Evolutionary conservation across 2,797 vertebrate genomes (phyloP).

Genomic region (Choloepus didactylus): DNA sequence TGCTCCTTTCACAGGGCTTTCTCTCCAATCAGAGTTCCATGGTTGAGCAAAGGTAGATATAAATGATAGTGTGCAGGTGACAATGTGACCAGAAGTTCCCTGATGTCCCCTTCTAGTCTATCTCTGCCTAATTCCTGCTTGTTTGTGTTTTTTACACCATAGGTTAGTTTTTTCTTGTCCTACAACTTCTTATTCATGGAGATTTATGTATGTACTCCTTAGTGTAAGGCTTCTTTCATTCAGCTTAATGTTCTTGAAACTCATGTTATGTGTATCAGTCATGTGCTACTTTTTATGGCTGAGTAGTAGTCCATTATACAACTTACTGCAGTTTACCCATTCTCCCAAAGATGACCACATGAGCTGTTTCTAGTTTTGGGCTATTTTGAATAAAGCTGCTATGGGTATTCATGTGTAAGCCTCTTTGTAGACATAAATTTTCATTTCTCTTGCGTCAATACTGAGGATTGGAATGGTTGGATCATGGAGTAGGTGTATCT

Average conservation of each 20-base stretch:
- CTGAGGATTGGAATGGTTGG: background rate
- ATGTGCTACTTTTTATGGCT: background rate
- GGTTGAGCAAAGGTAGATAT: background rate
- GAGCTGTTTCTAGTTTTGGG: rapidly evolving
- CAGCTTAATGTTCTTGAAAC: background rate
- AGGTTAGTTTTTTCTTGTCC: rapidly evolving
- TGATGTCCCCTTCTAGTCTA: rapidly evolving
- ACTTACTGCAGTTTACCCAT: rapidly evolving
- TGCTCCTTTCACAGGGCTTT: background rate
- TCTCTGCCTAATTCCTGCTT: background rate
- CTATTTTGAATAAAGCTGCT: background rate
- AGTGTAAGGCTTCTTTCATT: background rate
- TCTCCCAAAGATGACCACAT: rapidly evolving
- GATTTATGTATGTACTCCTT: rapidly evolving
- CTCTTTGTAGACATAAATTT: background rate
- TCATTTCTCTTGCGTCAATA: background rate
- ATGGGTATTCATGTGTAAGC: rapidly evolving
- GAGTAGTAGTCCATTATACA: rapidly evolving
- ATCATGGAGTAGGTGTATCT: rapidly evolving
- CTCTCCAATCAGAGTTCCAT: rapidly evolving
- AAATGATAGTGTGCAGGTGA: no score
- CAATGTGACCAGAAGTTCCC: rapidly evolving
- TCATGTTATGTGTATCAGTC: background rate
- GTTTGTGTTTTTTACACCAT: background rate
- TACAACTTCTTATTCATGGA: background rate